phyloP scores from a whole-genome alignment of 2,888 invertebrate genomes.

The Drosophila austrosaltans region DNA sequence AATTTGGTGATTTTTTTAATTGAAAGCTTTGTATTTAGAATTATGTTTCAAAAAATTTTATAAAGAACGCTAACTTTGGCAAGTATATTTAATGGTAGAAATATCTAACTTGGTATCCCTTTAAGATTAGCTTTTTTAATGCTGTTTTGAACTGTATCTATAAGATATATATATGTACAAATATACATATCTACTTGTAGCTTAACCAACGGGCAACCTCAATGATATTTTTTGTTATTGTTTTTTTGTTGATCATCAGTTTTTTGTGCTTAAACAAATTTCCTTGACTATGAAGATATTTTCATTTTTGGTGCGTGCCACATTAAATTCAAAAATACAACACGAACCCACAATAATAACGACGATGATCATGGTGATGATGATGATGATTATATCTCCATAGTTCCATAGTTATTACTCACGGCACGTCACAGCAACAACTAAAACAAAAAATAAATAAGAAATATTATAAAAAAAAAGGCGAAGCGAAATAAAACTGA shows the following conservation, averaged over 20 bases:
- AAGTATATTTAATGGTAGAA: no score
- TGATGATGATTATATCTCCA: slow-evolving; percentile 53
- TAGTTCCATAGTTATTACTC: slow-evolving; percentile 78
- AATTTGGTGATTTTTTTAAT: no score
- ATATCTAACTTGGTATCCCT: no score
- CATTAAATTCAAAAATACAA: slow-evolving; percentile 14
- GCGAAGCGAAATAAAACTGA: slow-evolving; percentile 61
- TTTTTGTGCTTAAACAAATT: slow-evolving; percentile 9
- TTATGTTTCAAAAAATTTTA: no score
- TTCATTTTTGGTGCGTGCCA: slow-evolving; percentile 19
- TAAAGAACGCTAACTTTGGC: no score
- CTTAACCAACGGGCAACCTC: slow-evolving; percentile 9
- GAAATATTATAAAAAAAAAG: slow-evolving; percentile 56
- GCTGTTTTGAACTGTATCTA: no score
- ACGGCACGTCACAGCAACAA: slow-evolving; percentile 75
- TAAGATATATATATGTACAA: no score
- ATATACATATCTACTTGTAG: neutral
- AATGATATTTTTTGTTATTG: neutral
- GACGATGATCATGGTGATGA: neutral
- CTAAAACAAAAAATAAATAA: slow-evolving; percentile 52
- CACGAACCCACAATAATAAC: slow-evolving; percentile 17
- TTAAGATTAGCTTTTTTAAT: no score
- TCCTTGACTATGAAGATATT: slow-evolving; percentile 17
- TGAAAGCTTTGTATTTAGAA: no score
- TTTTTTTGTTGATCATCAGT: slow-evolving; percentile 1